Evolutionary conservation across 2,797 vertebrate genomes (phyloP), one percentile per base, ranked within the genome.

Genomic region (Parauchenoglanis ngamensis): DNA sequence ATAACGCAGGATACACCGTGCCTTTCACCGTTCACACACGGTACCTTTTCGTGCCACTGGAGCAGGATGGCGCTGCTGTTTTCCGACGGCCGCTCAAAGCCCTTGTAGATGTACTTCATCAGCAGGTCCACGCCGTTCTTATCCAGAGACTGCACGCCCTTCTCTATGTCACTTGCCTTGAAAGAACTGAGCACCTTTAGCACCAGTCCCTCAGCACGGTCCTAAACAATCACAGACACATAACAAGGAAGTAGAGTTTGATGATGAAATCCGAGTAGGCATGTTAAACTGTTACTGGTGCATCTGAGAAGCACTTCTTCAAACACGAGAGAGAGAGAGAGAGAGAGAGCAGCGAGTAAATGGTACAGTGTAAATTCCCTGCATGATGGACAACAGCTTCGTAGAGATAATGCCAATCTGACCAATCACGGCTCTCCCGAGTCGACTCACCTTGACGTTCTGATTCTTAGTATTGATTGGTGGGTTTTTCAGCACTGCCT

Each of bases 81-180:
- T 91, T 99, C 98, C 0, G 98, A 98, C 8, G 98, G 98, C 89
- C 93, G 97, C 94, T 99, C 98, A 0, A 99, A 99, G 90, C 98
- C 98, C 94, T 98, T 99, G 95, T 99, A 99, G 95, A 99, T 99
- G 94, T 99, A 99, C 92, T 99, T 99, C 98, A 99, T 99, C 81
- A 99, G 95, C 89, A 99, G 97, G 92, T 99, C 98, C 63, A 99
- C 96, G 0, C 96, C 95, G 0, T 96, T 98, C 93, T 98, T 98
- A 93, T 99, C 98, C 88, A 99, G 95, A 0, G 98, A 98, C 92
- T 98, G 98, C 86, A 99, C 98, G 0, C 95, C 98, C 89, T 98
- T 99, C 94, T 99, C 98, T 0, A 99, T 99, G 90, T 99, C 98
- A 0, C 96, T 97, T 92, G 97, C 96, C 94, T 99, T 99, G 89